Conservation (phyloP, 2,888 invertebrate species). For the Andrena hattorfiana region DNA sequence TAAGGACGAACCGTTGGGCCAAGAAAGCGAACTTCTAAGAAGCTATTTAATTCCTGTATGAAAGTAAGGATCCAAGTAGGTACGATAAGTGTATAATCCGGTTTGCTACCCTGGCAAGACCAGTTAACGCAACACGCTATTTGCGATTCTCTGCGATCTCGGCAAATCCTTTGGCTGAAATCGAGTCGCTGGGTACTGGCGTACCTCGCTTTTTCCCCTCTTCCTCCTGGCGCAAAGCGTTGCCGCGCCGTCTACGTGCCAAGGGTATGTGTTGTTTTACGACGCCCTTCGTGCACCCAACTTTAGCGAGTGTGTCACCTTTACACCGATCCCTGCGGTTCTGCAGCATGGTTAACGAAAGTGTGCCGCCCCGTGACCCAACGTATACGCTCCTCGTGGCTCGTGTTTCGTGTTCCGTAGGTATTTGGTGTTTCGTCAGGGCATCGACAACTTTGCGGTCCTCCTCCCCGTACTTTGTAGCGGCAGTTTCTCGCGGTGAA, state of each 20-base stretch:
- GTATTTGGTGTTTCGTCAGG: neutral
- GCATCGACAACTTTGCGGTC: neutral
- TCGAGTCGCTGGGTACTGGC: no score
- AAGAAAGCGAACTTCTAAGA: neutral
- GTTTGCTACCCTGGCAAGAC: neutral
- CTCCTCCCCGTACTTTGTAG: neutral
- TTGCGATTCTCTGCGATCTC: constrained; percentile 7
- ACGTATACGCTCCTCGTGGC: neutral
- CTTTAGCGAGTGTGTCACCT: neutral
- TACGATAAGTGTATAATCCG: no score
- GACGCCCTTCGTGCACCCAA: neutral
- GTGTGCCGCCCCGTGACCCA: neutral
- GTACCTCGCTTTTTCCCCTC: no score
- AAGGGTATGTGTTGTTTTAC: neutral
- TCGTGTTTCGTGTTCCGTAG: neutral
- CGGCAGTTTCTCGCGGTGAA: neutral
- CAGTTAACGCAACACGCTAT: neutral
- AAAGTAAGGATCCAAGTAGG: neutral
- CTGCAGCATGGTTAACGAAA: neutral
- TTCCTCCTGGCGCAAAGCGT: no score
- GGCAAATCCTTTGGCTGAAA: neutral
- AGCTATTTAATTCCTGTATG: constrained; percentile 3
- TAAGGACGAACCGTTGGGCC: constrained; percentile 7
- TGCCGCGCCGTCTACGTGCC: neutral
- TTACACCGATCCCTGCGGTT: constrained; percentile 1